Conservation (phyloP, 2,888 invertebrate species). For the Phorcus lineatus region DNA sequence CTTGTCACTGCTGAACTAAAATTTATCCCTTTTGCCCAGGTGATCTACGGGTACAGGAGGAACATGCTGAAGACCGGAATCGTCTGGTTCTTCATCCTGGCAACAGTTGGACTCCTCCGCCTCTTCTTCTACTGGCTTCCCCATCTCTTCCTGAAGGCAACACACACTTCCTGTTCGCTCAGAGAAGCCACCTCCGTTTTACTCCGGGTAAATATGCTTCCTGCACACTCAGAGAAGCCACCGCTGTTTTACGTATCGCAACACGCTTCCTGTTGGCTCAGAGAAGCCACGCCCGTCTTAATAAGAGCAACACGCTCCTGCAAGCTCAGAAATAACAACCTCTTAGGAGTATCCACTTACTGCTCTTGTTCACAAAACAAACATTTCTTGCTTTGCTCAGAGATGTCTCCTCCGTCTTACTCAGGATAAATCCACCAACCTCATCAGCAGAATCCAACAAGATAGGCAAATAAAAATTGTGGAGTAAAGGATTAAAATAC, state of each 20-base stretch:
- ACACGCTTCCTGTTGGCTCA: slow-evolving; percentile 83
- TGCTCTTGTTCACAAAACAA: too few relatives aligned
- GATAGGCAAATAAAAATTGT: too few relatives aligned
- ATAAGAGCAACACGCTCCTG: slow-evolving; percentile 82
- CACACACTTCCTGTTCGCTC: slow-evolving; percentile 84
- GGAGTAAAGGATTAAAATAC: too few relatives aligned
- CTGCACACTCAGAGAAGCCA: slow-evolving; percentile 85
- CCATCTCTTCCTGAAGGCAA: slow-evolving; percentile 85
- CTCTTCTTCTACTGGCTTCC: slow-evolving; percentile 93
- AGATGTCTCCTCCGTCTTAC: too few relatives aligned
- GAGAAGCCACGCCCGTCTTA: slow-evolving; percentile 84
- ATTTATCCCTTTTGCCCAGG: too few relatives aligned
- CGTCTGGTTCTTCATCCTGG: slow-evolving; percentile 80
- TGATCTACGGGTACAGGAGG: slow-evolving; percentile 57
- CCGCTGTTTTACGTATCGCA: slow-evolving; percentile 81
- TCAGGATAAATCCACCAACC: too few relatives aligned
- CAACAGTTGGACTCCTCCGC: slow-evolving; percentile 86
- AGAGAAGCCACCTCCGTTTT: slow-evolving; percentile 84
- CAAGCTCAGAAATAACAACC: slow-evolving; percentile 84
- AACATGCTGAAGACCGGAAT: slow-evolving; percentile 54
- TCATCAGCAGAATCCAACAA: too few relatives aligned
- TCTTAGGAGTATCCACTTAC: slow-evolving; percentile 75
- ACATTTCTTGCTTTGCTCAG: too few relatives aligned
- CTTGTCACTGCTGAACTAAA: too few relatives aligned
- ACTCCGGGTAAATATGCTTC: slow-evolving; percentile 81